Percentiles rank a stretch among this genome's conserved stretches.
phyloP scores from a whole-genome alignment of 2,888 invertebrate genomes.

The Habrosyne pyritoides region DNA sequence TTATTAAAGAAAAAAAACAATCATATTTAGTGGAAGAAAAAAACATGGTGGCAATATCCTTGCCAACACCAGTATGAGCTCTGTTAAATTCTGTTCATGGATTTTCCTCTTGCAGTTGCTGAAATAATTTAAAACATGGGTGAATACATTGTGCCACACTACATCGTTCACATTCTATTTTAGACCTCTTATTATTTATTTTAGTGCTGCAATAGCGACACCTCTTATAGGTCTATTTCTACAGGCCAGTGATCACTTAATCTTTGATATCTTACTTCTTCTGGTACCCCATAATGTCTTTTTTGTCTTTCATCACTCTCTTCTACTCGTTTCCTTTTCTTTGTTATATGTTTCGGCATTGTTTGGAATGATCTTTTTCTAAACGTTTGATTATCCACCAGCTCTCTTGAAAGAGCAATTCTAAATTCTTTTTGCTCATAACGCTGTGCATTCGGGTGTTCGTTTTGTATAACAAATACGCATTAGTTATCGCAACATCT shows the following conservation, averaged over 20 bases:
- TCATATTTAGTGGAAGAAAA: conserved; percentile 7
- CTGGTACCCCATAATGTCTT: background rate
- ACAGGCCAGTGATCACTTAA: background rate
- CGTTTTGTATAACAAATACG: conserved; percentile 5
- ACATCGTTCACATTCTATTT: too few species aligned
- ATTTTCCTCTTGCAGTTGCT: conserved; percentile 2
- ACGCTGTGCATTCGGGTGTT: conserved; percentile 6
- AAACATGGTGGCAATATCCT: conserved; percentile 10
- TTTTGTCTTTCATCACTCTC: background rate
- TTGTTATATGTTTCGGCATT: conserved; percentile 18
- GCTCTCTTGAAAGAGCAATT: conserved; percentile 22
- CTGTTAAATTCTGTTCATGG: conserved; percentile 7
- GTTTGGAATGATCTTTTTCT: conserved; percentile 20
- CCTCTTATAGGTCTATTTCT: background rate
- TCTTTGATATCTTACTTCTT: too few species aligned
- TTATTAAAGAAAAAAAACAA: conserved; percentile 6
- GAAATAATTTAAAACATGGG: background rate
- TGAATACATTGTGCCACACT: too few species aligned
- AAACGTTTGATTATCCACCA: conserved; percentile 24
- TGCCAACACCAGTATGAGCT: conserved; percentile 6
- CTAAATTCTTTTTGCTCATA: background rate
- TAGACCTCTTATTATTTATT: too few species aligned
- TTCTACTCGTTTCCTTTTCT: conserved; percentile 23
- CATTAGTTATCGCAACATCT: conserved; percentile 13
- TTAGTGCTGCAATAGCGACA: too few species aligned